Percentiles rank a stretch among this genome's conserved stretches.
phyloP scores from a whole-genome alignment of 2,113 vertebrate species.

The Lagopus leucura region DNA sequence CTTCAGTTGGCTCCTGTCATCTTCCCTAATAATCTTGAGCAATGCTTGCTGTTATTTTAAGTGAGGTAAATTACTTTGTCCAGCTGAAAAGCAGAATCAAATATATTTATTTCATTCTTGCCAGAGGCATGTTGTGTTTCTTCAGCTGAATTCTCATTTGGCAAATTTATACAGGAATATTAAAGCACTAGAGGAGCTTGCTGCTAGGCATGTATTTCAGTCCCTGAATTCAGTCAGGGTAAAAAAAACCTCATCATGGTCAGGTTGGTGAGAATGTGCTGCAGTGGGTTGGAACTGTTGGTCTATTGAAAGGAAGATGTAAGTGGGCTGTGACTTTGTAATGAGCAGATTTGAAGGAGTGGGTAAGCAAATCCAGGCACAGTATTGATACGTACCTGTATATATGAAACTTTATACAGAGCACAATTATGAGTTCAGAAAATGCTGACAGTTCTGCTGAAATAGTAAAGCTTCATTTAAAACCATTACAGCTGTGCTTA shows the following conservation, averaged over 20 bases:
- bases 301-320: not conserved
- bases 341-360: not conserved
- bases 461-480: not conserved
- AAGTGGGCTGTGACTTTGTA: not conserved
- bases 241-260: not conserved
- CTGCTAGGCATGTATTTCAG: not conserved
- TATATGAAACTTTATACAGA: not conserved
- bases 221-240: not conserved
- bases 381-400: not conserved
- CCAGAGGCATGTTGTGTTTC: not conserved
- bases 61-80: not conserved
- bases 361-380: not conserved
- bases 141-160: slow-evolving; percentile 30
- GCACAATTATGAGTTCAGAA: not conserved
- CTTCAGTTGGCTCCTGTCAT: not conserved
- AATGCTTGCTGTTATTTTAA: slow-evolving; percentile 17
- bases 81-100: not conserved
- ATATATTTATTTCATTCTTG: not conserved
- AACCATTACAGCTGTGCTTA: not conserved
- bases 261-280: not conserved
- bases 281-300: not conserved
- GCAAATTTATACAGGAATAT: not conserved
- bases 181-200: not conserved
- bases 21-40: not conserved
- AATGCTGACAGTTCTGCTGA: not conserved